Percentiles rank a stretch among this genome's conserved stretches.
These are phyloP conservation scores for Tragopan temminckii DNA, from an alignment of 2,797 vertebrate genomes.

Conservation along the genomic window DNA sequence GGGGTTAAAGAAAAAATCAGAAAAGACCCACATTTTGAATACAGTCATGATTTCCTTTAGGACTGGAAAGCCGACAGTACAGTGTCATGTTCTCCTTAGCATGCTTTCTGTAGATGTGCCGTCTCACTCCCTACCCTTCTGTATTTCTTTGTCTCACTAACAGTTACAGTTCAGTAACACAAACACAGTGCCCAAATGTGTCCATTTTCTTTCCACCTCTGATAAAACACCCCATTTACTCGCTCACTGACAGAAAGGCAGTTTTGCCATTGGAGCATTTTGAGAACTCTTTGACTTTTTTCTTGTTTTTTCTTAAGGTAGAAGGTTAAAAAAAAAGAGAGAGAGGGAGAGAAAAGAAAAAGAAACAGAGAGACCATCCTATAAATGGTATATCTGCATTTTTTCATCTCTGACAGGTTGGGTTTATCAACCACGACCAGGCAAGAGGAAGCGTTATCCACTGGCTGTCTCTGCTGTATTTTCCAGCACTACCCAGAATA, in stretches of 20 bases:
- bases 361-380: not conserved
- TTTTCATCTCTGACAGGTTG: slow-evolving; percentile 80
- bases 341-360: not conserved
- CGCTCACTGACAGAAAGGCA: not conserved
- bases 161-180: not conserved
- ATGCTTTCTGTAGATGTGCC: not conserved
- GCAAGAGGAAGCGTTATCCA: slow-evolving; percentile 81
- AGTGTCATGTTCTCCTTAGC: not conserved
- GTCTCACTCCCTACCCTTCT: not conserved
- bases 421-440: slow-evolving; percentile 85
- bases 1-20: not conserved
- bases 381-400: not conserved
- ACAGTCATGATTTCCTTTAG: not conserved
- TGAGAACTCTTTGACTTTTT: not conserved
- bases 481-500: slow-evolving; percentile 61
- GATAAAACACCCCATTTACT: not conserved
- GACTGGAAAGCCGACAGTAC: not conserved
- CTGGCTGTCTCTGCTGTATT: slow-evolving; percentile 62
- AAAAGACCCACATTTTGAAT: not conserved
- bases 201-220: not conserved
- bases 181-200: not conserved
- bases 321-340: not conserved
- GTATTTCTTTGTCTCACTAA: not conserved
- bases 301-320: not conserved
- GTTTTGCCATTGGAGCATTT: not conserved